These are phyloP conservation scores for Taurulus bubalis DNA, from an alignment of 2,113 vertebrate species.

Conservation along the genomic window DNA sequence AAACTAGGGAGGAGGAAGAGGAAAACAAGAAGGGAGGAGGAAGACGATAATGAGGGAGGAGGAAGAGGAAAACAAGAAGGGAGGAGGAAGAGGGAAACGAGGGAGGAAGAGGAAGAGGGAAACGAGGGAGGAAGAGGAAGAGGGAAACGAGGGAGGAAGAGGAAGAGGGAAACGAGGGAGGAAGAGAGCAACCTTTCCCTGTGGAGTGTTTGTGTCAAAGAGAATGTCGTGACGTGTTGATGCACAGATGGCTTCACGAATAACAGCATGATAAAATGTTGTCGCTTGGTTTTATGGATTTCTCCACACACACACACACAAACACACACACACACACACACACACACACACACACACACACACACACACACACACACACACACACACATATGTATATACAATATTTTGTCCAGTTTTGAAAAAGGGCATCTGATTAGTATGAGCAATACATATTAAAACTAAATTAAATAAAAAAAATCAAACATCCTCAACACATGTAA, in stretches of 20 bases:
- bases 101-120: conserved; percentile 10
- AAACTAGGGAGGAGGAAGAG: not conserved
- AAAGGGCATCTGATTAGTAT: conserved; percentile 13
- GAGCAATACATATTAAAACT: not conserved
- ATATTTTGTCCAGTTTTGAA: conserved; percentile 21
- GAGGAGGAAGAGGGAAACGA: conserved; percentile 4
- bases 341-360: not conserved
- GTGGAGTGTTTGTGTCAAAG: conserved; percentile 28
- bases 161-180: not conserved
- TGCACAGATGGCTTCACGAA: conserved; percentile 51
- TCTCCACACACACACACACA: conserved; percentile 9
- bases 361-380: conserved; percentile 9
- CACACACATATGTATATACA: too few species aligned
- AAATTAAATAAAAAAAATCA: not conserved
- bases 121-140: not conserved
- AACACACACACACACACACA: conserved; percentile 7
- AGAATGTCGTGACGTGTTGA: conserved; percentile 7
- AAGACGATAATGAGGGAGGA: not conserved
- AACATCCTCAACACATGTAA: conserved; percentile 1
- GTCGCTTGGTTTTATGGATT: conserved; percentile 34
- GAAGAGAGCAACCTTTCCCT: conserved; percentile 22
- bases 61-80: not conserved
- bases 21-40: not conserved
- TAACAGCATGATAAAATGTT: conserved; percentile 35
- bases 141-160: not conserved